Conservation (phyloP, 2,797 vertebrate genomes). For the Tenualosa thibaudeaui region DNA sequence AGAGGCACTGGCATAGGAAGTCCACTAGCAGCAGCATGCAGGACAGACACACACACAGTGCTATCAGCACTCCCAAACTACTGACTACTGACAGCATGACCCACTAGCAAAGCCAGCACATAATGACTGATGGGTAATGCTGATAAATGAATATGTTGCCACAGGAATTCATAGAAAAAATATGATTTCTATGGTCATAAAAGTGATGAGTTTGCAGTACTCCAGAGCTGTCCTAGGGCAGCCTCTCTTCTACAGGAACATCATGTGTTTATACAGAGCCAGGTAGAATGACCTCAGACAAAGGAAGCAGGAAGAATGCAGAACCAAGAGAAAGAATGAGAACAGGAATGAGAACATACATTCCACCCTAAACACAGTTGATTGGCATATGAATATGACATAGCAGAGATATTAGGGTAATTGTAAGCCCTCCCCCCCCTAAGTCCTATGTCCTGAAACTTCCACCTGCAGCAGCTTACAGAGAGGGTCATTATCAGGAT, state of each 20-base stretch:
- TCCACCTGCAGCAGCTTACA: conserved; percentile 92
- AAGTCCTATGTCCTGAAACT: neutral
- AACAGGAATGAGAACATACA: neutral
- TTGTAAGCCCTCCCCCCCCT: no score
- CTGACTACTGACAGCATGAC: neutral
- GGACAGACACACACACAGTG: neutral
- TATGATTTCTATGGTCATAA: neutral
- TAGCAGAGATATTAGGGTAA: no score
- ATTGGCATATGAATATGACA: neutral
- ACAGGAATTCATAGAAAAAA: no score
- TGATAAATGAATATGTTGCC: neutral
- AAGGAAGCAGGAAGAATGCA: neutral
- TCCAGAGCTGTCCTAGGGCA: conserved; percentile 94
- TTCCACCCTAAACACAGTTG: neutral
- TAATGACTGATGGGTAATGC: neutral
- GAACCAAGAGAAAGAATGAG: conserved; percentile 18
- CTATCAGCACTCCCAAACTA: neutral
- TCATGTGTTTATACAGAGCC: conserved; percentile 94
- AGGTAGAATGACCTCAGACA: conserved; percentile 88
- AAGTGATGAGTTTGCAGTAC: conserved; percentile 88
- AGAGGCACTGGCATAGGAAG: conserved; percentile 86
- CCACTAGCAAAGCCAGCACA: neutral
- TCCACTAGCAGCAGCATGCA: conserved; percentile 92
- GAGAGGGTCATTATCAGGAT: conserved; percentile 91
- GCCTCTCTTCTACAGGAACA: conserved; percentile 93